Conservation (phyloP, 1,140 invertebrate genomes). For the Chrysomallon squamiferum region DNA sequence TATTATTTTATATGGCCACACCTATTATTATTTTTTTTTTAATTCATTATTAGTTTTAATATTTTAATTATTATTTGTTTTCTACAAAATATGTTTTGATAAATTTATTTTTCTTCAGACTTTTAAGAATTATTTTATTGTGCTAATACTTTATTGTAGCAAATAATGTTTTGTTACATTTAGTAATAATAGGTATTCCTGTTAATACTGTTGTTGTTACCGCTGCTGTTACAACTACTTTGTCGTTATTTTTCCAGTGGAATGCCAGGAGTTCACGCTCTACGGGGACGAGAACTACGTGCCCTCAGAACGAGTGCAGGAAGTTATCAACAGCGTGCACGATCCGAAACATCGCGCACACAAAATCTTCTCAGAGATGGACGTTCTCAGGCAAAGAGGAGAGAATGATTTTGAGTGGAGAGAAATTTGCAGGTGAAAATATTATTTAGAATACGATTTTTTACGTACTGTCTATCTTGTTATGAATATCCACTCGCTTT, state of each 20-base stretch:
- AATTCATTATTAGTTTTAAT: too few relatives aligned
- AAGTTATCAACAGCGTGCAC: constrained; percentile 30
- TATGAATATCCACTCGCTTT: neutral
- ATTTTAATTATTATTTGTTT: too few relatives aligned
- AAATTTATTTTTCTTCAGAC: too few relatives aligned
- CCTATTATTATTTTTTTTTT: too few relatives aligned
- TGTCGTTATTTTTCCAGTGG: too few relatives aligned
- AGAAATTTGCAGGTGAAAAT: constrained; percentile 48
- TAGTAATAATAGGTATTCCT: neutral
- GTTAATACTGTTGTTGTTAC: neutral
- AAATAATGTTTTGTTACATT: too few relatives aligned
- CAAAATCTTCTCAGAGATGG: constrained; percentile 49
- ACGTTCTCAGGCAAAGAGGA: constrained; percentile 36
- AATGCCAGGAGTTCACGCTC: constrained; percentile 5
- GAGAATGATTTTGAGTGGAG: constrained; percentile 46
- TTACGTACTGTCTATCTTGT: too few relatives aligned
- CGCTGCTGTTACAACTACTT: neutral
- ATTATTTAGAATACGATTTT: too few relatives aligned
- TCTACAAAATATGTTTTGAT: too few relatives aligned
- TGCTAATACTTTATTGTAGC: too few relatives aligned
- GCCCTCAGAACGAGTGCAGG: constrained; percentile 25
- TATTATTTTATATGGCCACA: too few relatives aligned
- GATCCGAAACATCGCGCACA: constrained; percentile 39
- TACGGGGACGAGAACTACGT: constrained; percentile 18
- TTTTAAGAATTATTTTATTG: too few relatives aligned